Percentiles rank a stretch among this genome's conserved stretches.
These are phyloP conservation scores for Lordiphosa fenestrarum DNA, from an alignment of 2,888 invertebrate genomes.

Conservation along the genomic window DNA sequence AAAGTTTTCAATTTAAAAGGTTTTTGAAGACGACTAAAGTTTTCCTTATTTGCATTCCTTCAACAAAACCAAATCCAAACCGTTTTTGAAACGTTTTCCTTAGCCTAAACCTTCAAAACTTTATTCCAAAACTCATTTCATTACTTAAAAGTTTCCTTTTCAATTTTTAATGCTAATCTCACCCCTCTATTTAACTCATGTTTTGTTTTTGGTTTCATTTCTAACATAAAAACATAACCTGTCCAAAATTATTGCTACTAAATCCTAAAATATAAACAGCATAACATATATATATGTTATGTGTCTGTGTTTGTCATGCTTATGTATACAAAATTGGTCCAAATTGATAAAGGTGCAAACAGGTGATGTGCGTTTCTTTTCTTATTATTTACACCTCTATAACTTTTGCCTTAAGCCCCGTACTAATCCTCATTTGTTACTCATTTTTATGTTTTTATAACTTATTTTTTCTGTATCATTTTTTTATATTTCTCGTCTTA, in stretches of 20 bases:
- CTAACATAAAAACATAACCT: conserved; percentile 1
- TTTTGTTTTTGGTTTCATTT: conserved; percentile 9
- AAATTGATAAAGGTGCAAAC: no score
- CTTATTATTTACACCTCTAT: no score
- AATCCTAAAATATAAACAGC: conserved; percentile 16
- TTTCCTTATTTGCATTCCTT: no score
- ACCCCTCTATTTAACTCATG: background rate
- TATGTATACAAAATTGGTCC: no score
- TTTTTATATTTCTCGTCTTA: conserved; percentile 21
- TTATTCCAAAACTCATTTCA: background rate
- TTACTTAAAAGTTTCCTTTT: conserved; percentile 8
- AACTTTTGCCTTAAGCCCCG: conserved; percentile 12
- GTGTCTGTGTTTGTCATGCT: conserved; percentile 5
- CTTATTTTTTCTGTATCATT: conserved; percentile 22
- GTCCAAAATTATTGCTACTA: conserved; percentile 13
- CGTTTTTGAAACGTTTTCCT: background rate
- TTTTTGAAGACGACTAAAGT: no score
- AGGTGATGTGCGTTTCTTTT: no score
- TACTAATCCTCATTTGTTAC: conserved; percentile 8
- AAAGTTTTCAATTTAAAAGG: no score
- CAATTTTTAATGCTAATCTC: conserved; percentile 1
- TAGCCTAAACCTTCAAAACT: no score
- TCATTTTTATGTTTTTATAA: conserved; percentile 22
- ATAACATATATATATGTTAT: conserved; percentile 13
- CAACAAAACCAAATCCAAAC: conserved; percentile 1